Percentiles rank a stretch among this genome's conserved stretches.
Evolutionary conservation across 2,888 invertebrate species (phyloP).

Genomic region (Ichneumoninae sp.): DNA sequence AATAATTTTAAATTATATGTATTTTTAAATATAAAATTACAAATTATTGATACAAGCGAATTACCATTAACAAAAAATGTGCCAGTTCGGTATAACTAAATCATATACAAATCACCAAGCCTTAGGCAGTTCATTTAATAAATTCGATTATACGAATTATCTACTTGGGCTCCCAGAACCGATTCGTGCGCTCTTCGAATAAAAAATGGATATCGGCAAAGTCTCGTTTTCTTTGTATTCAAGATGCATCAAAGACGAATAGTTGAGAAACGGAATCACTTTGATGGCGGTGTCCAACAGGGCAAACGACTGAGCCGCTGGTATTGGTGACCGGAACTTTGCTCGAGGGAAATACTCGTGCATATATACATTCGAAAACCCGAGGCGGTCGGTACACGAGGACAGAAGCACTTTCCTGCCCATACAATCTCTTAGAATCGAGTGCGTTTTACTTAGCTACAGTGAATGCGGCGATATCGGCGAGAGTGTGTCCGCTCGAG

Average conservation of each 20-base stretch:
- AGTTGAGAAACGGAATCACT: constrained; percentile 17
- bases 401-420: constrained; percentile 42
- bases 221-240: background rate
- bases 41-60: background rate
- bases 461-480: constrained; percentile 8
- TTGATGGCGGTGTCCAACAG: constrained; percentile 33
- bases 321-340: constrained; percentile 35
- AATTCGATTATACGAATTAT: background rate
- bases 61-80: background rate
- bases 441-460: constrained; percentile 17
- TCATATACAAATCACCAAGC: background rate
- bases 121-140: too few relatives aligned
- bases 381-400: background rate
- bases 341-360: constrained; percentile 11
- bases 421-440: constrained; percentile 19
- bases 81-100: background rate
- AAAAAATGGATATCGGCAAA: background rate
- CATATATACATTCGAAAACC: constrained; percentile 14
- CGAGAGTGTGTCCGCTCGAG: constrained; percentile 5
- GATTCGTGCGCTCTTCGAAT: background rate
- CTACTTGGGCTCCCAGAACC: background rate
- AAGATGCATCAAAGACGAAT: constrained; percentile 4
- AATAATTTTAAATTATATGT: too few relatives aligned
- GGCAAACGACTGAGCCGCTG: constrained; percentile 27
- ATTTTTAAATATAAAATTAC: background rate